phyloP scores from a whole-genome alignment of 2,797 vertebrate genomes.

The Xenops minutus region DNA sequence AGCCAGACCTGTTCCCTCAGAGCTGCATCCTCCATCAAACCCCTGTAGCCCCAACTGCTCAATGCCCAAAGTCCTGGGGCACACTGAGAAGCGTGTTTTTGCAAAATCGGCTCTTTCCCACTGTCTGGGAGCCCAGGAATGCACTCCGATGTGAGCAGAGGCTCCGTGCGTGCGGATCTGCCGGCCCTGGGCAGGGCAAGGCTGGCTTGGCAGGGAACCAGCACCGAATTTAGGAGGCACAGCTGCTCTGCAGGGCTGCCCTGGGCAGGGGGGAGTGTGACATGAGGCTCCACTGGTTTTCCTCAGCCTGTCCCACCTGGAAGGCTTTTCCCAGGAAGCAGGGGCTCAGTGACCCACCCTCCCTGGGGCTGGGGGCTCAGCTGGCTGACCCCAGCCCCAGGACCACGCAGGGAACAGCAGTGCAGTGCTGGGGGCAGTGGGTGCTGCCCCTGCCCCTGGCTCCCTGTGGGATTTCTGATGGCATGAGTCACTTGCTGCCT shows the following conservation, averaged over 20 bases:
- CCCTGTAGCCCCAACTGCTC: rapidly evolving
- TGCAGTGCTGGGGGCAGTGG: rapidly evolving
- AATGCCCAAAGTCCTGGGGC: rapidly evolving
- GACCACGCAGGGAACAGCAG: rapidly evolving
- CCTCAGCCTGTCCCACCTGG: rapidly evolving
- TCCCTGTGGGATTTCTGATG: rapidly evolving
- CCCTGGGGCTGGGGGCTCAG: rapidly evolving
- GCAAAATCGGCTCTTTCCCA: not conserved
- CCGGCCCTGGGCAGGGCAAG: not conserved
- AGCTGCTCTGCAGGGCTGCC: not conserved
- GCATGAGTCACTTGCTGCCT: not conserved
- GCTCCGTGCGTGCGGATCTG: not conserved
- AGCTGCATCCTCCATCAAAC: not conserved
- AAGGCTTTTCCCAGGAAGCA: rapidly evolving
- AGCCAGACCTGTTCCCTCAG: rapidly evolving
- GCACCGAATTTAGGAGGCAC: not conserved
- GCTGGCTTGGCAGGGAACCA: not conserved
- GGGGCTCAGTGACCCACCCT: not conserved
- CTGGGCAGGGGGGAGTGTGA: rapidly evolving
- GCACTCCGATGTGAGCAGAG: rapidly evolving
- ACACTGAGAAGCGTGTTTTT: rapidly evolving
- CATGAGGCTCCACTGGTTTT: not conserved
- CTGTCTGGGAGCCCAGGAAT: not conserved
- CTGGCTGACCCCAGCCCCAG: rapidly evolving
- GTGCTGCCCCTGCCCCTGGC: not conserved